Base-by-base conservation (phyloP, 2,797 vertebrate species). In the Acipenser oxyrinchus region DNA sequence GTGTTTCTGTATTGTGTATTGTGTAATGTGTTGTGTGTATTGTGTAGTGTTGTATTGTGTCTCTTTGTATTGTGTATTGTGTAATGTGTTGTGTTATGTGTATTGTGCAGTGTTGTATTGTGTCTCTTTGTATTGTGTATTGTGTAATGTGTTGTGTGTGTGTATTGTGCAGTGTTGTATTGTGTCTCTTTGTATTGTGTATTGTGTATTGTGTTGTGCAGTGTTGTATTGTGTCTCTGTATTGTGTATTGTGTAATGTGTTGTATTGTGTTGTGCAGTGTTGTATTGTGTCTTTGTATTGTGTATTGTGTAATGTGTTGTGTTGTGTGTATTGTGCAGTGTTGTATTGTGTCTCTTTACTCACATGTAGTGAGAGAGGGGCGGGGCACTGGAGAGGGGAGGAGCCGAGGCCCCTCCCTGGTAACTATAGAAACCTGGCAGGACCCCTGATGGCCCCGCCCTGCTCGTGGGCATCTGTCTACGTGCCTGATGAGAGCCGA, bases 401-500 rank as follows among this genome's bases (percentile, higher is more conserved):
- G 75, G 75, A 71, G 75, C 73, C 66, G 73, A 77, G 71, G 72
- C 69, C 73, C 77, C 70, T 67, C 66, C 68, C 69, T 71, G 72
- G 70, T 67, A 70, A 69, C 69, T 67, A 55, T 55, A 55, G 53
- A 55, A 69, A 64, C 69, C 69, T 66, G 63, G 52, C 18, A 63
- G 11, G 11, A 49, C 13, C 12, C 9, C 11, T 11, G n/a, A 1
- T 57, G 7, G 23, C 23, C 67, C 48, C 49, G 23, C 66, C 62
- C 51, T 73, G 72, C 72, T 66, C 15, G 69, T 60, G 51, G 68
- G 51, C 66, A 15, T 37, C 71, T 66, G 66, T 68, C 69, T 72
- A 72, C 74, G 70, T 79, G 84, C 84, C 84, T 85, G 84, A 79
- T 85, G 84, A 78, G 84, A 83, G 78, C 81, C 84, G 80, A 86